Base-by-base conservation (phyloP, 2,113 vertebrate species). In the Hiodon tergisus region DNA sequence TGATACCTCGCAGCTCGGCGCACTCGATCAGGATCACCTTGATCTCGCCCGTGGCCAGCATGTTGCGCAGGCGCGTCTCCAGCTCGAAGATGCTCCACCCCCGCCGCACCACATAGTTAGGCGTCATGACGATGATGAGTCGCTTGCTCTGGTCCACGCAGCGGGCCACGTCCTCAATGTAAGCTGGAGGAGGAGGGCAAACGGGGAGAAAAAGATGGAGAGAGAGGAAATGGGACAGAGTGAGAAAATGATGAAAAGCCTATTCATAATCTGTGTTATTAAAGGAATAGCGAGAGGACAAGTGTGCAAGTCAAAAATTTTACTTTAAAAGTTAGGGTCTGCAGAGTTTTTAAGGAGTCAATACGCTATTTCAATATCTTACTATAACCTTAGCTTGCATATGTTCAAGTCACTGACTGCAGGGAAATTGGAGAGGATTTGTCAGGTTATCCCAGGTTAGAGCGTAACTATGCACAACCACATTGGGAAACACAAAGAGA, bases 41-140 rank as follows among this genome's bases (percentile, higher is more conserved):
- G 84, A 98, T 97, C 89, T 98, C 96, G 6, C 97, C 97, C 0
- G 94, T 96, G 79, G 93, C 93, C 82, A 99, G 91, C 94, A 98
- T 97, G 88, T 95, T 98, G 83, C 97, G 94, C 83, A 99, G 95
- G 75, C 97, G 93, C 0, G 96, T 97, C 91, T 99, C 97, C 89
- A 99, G 92, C 89, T 98, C 96, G 78, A 99, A 99, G 91, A 99
- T 98, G 89, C 97, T 98, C 97, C 97, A 99, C 71, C 97, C 97
- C 79, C 97, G 94, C 78, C 97, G 93, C 77, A 98, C 92, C 82
- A 99, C 97, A 0, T 98, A 99, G 88, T 94, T 98, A 79, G 97
- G 97, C 60, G 97, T 99, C 95, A 99, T 95, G 71, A 99, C 96
- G 73, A 99, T 98, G 79, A 99, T 98, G 86, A 99, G 91, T 17